Evolutionary conservation across 2,113 vertebrate genomes (phyloP).

Genomic region (Origma solitaria): DNA sequence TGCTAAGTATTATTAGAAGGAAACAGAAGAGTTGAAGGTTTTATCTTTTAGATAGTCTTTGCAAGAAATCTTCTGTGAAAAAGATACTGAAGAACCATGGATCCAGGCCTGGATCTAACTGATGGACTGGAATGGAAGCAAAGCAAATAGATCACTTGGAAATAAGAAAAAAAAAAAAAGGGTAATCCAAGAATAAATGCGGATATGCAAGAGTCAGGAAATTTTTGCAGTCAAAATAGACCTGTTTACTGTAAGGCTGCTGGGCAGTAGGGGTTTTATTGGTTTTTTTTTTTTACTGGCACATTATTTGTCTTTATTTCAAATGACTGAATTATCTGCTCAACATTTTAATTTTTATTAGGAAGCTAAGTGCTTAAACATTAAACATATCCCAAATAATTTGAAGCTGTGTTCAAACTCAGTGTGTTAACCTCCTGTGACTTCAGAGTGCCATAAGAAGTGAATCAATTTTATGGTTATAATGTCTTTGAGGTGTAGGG

Average conservation of each 20-base stretch:
- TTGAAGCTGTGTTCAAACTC: background rate
- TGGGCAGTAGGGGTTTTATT: background rate
- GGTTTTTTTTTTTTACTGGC: background rate
- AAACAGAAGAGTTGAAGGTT: constrained; percentile 24
- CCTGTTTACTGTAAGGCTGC: constrained; percentile 36
- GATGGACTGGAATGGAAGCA: background rate
- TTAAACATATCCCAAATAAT: background rate
- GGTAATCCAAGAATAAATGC: background rate
- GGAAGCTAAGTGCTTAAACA: background rate
- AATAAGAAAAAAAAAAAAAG: background rate
- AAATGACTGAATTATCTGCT: background rate
- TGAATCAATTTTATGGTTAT: background rate
- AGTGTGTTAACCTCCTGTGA: constrained; percentile 13
- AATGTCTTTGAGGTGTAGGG: background rate
- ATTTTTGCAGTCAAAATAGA: background rate
- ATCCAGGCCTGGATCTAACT: background rate
- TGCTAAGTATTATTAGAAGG: background rate
- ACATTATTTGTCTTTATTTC: background rate
- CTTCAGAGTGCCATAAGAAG: constrained; percentile 16
- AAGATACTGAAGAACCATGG: background rate
- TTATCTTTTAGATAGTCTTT: background rate
- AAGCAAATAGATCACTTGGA: background rate
- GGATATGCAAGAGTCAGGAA: background rate
- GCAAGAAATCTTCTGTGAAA: background rate
- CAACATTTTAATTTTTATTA: constrained; percentile 10